Evolutionary conservation across 2,113 vertebrate genomes (phyloP).

Genomic region (Sylvicapra grimmia): DNA sequence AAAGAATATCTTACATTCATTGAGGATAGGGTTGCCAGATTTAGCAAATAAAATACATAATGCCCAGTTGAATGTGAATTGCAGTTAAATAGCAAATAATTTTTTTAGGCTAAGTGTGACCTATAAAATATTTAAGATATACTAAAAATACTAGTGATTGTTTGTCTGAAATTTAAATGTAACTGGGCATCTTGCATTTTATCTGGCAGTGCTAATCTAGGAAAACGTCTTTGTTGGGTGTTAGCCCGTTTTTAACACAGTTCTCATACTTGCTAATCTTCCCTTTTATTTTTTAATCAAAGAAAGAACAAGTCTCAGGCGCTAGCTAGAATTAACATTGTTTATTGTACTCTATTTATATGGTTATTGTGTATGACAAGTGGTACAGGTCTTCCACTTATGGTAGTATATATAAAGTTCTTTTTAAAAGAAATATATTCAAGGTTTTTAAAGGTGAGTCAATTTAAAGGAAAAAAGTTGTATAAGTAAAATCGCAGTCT

Average conservation of each 20-base stretch:
- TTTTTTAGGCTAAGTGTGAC: neutral
- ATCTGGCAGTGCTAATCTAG: neutral
- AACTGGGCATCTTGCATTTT: neutral
- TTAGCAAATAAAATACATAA: neutral
- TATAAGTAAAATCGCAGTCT: neutral
- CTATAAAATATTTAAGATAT: neutral
- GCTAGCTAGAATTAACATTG: neutral
- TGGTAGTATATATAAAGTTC: neutral
- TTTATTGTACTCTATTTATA: neutral
- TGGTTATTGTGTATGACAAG: neutral
- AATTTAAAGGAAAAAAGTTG: neutral
- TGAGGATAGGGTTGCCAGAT: neutral
- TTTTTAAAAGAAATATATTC: slow-evolving; percentile 27
- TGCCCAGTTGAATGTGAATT: neutral
- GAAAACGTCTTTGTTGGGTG: neutral
- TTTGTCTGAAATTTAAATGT: neutral
- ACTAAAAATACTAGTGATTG: neutral
- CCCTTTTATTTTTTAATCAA: neutral
- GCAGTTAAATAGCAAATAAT: neutral
- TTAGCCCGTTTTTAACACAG: neutral
- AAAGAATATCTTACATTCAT: neutral
- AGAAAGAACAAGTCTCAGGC: neutral
- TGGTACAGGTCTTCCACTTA: neutral
- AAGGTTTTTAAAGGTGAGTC: neutral
- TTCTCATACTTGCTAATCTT: neutral